These are phyloP conservation scores for Dynastes grantii DNA, from an alignment of 2,888 invertebrate genomes.

Conservation along the genomic window DNA sequence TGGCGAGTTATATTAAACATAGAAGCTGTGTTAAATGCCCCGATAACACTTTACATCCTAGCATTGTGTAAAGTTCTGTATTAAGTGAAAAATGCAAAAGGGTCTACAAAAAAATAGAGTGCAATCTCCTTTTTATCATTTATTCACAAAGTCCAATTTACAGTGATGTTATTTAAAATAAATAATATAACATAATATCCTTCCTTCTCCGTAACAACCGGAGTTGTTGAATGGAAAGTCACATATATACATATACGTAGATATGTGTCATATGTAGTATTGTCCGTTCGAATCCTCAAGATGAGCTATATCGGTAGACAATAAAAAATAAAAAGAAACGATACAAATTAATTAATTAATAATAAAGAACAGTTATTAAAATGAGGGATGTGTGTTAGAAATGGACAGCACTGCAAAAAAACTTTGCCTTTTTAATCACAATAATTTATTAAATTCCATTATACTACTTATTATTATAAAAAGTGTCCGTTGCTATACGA, in stretches of 20 bases:
- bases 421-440: conserved; percentile 47
- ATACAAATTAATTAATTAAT: neutral
- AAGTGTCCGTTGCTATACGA: conserved; percentile 49
- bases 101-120: conserved; percentile 7
- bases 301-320: neutral
- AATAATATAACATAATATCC: conserved; percentile 22
- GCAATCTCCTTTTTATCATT: conserved; percentile 2
- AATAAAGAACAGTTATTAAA: neutral
- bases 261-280: neutral
- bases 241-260: conserved; percentile 33
- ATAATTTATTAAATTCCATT: conserved; percentile 53
- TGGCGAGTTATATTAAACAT: too few relatives aligned
- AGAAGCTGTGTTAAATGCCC: too few relatives aligned
- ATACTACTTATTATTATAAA: conserved; percentile 51
- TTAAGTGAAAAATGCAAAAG: too few relatives aligned
- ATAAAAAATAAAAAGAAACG: conserved; percentile 15
- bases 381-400: conserved; percentile 17
- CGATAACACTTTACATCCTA: too few relatives aligned
- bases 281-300: neutral
- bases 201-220: conserved; percentile 9
- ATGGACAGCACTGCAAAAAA: conserved; percentile 43
- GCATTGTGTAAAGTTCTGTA: too few relatives aligned
- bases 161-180: conserved; percentile 43
- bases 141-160: conserved; percentile 45
- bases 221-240: conserved; percentile 14